phyloP scores from a whole-genome alignment of 2,797 vertebrate genomes.

The Iguana delicatissima region DNA sequence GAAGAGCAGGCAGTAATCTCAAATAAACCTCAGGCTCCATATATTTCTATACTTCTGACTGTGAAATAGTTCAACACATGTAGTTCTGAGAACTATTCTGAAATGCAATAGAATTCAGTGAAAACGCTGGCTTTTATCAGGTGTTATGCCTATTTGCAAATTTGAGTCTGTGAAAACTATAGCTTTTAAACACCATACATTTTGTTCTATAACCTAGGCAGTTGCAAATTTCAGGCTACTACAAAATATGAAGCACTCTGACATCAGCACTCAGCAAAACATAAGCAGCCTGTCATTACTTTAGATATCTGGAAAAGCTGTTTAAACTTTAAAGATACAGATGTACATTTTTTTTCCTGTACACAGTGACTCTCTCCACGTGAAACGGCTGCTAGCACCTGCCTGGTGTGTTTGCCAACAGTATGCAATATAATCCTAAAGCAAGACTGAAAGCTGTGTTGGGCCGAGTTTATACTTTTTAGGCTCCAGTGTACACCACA shows the following conservation, averaged over 20 bases:
- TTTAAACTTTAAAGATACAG: slow-evolving; percentile 25
- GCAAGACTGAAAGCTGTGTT: slow-evolving; percentile 46
- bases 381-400: slow-evolving; percentile 49
- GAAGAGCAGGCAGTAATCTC: not conserved
- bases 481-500: not conserved
- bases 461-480: not conserved
- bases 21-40: not conserved
- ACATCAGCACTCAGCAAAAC: not conserved
- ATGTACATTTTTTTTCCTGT: slow-evolving; percentile 41
- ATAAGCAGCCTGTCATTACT: not conserved
- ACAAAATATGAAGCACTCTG: not conserved
- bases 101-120: not conserved
- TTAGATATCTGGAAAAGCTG: not conserved
- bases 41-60: not conserved
- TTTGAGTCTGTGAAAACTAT: not conserved
- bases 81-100: not conserved
- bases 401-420: slow-evolving; percentile 50
- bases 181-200: slow-evolving; percentile 2
- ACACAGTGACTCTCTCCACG: slow-evolving; percentile 24
- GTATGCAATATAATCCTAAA: slow-evolving; percentile 36
- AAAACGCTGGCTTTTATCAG: not conserved
- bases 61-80: not conserved
- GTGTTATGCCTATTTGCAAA: not conserved
- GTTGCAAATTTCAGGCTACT: slow-evolving; percentile 2
- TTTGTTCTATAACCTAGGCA: rapidly evolving